These are phyloP conservation scores for Halictus ligatus DNA, from an alignment of 2,888 invertebrate species.

Conservation along the genomic window DNA sequence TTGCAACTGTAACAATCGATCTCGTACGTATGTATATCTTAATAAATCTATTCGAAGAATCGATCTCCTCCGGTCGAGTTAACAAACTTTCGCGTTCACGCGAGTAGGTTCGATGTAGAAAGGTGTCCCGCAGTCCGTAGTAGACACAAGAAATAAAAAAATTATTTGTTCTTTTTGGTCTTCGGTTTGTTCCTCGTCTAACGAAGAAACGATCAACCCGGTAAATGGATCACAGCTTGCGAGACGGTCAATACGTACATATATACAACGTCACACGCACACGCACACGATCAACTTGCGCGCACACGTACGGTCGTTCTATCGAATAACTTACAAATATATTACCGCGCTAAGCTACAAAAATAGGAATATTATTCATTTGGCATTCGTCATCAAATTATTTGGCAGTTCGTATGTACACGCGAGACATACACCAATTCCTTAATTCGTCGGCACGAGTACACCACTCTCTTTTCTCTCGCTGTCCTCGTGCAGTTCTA, in stretches of 20 bases:
- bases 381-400: constrained; percentile 72
- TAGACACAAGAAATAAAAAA: neutral
- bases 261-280: constrained; percentile 1
- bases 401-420: constrained; percentile 64
- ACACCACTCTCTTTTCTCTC: neutral
- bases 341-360: constrained; percentile 66
- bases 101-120: neutral
- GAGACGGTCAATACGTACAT: neutral
- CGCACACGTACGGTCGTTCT: neutral
- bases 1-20: constrained; percentile 2
- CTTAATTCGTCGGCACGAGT: neutral
- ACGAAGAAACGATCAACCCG: neutral
- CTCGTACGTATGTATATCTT: neutral
- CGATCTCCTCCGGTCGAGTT: neutral
- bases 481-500: neutral
- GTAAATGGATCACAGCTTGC: constrained; percentile 16
- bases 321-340: constrained; percentile 68
- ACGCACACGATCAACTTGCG: neutral
- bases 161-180: constrained; percentile 4
- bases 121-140: constrained; percentile 5
- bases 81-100: neutral
- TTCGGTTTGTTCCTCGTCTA: neutral
- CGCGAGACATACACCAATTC: constrained; percentile 8
- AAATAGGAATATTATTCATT: constrained; percentile 77
- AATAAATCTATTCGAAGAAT: neutral